Conservation (phyloP, 1,140 invertebrate genomes). For the Penaeus vannamei region DNA sequence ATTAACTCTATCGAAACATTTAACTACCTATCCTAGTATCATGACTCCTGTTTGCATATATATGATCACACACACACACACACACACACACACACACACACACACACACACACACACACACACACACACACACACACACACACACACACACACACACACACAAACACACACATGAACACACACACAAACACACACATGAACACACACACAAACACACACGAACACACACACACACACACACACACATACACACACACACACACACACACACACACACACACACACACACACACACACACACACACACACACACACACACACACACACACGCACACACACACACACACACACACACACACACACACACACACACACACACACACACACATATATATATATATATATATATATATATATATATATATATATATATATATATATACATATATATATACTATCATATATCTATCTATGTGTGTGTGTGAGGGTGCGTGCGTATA, state of each 20-base stretch:
- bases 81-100: neutral
- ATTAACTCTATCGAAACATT: neutral
- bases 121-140: neutral
- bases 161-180: neutral
- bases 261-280: neutral
- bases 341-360: neutral
- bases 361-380: neutral
- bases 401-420: too few species aligned
- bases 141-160: neutral
- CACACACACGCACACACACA: neutral
- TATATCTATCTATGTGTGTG: too few species aligned
- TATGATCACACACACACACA: neutral
- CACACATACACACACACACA: neutral
- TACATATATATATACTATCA: too few species aligned
- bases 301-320: neutral
- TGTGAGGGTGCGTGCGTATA: too few species aligned
- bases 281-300: neutral
- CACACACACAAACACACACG: neutral
- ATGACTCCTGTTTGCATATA: too few species aligned
- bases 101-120: constrained; percentile 1
- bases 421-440: too few species aligned
- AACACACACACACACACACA: neutral
- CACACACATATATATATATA: neutral
- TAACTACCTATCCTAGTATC: neutral
- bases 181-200: neutral